Evolutionary conservation across 2,797 vertebrate species (phyloP).

Genomic region (Chaunax sp.): DNA sequence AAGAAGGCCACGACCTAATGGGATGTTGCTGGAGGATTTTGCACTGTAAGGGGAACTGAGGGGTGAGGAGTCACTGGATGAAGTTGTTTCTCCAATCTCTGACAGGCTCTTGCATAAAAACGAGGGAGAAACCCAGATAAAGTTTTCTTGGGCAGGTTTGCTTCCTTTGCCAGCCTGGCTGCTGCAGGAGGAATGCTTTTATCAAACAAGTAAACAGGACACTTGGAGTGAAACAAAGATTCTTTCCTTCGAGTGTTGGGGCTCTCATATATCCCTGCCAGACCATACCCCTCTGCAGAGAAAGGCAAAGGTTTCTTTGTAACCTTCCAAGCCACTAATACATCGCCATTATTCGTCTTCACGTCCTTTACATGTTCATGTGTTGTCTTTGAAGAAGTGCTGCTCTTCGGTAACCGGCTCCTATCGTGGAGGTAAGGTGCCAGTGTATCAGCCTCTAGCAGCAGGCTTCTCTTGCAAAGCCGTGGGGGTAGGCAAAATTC

Average conservation of each 20-base stretch:
- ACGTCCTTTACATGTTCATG: slow-evolving; percentile 24
- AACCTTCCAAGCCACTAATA: slow-evolving; percentile 10
- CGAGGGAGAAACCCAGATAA: slow-evolving; percentile 40
- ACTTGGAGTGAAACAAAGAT: slow-evolving; percentile 78
- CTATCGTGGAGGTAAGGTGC: neutral
- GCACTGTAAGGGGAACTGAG: slow-evolving; percentile 49
- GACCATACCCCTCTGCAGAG: slow-evolving; percentile 71
- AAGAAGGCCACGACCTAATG: slow-evolving; percentile 38
- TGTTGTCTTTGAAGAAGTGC: slow-evolving; percentile 13
- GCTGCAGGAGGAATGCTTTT: slow-evolving; percentile 39
- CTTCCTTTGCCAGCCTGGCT: slow-evolving; percentile 35
- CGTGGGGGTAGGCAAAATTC: slow-evolving; percentile 81
- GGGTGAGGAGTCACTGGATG: slow-evolving; percentile 73
- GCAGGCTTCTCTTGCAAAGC: slow-evolving; percentile 62
- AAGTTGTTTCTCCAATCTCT: slow-evolving; percentile 58
- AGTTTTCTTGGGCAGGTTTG: slow-evolving; percentile 40
- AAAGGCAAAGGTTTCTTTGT: slow-evolving; percentile 66
- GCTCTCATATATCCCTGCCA: slow-evolving; percentile 77
- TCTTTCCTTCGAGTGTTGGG: slow-evolving; percentile 82
- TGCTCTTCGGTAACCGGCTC: slow-evolving; percentile 19
- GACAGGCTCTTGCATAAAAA: slow-evolving; percentile 53
- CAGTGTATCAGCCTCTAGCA: slow-evolving; percentile 33
- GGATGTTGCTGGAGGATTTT: slow-evolving; percentile 34
- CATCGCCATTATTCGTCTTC: slow-evolving; percentile 41
- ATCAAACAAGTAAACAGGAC: slow-evolving; percentile 68